Conservation (phyloP, 2,888 invertebrate genomes). For the Cyrtodaria siliqua region DNA sequence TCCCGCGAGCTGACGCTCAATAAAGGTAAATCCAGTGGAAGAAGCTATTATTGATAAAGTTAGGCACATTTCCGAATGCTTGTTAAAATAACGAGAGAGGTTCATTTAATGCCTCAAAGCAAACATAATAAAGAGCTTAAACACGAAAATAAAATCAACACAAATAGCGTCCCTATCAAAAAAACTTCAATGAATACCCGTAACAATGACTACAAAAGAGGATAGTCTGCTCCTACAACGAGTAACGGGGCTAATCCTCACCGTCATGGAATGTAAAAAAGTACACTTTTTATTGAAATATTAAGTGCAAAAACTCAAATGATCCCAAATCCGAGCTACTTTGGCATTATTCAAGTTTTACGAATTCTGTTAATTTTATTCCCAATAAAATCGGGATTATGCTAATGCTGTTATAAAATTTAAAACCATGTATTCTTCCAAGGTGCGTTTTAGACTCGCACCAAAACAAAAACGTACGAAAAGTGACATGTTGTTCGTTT, state of each 20-base stretch:
- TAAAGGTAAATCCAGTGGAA: not conserved
- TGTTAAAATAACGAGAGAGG: not conserved
- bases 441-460: too few relatives aligned
- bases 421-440: not conserved
- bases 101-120: not conserved
- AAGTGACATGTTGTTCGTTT: slow-evolving; percentile 28
- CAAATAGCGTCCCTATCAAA: not conserved
- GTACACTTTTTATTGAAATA: not conserved
- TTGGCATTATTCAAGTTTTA: slow-evolving; percentile 21
- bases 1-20: not conserved
- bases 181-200: too few relatives aligned
- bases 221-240: too few relatives aligned
- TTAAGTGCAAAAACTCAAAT: not conserved
- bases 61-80: not conserved
- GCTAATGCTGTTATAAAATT: slow-evolving; percentile 28
- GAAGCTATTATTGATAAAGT: not conserved
- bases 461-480: not conserved
- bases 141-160: not conserved
- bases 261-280: not conserved
- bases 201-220: too few relatives aligned
- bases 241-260: too few relatives aligned
- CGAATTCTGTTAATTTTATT: slow-evolving; percentile 45
- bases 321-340: not conserved
- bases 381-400: slow-evolving; percentile 58
- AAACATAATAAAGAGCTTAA: not conserved